A percentile compares a stretch with the other conserved stretches of the same genome.
phyloP scores from a whole-genome alignment of 2,888 invertebrate genomes.

The Drosophila paranaensis region DNA sequence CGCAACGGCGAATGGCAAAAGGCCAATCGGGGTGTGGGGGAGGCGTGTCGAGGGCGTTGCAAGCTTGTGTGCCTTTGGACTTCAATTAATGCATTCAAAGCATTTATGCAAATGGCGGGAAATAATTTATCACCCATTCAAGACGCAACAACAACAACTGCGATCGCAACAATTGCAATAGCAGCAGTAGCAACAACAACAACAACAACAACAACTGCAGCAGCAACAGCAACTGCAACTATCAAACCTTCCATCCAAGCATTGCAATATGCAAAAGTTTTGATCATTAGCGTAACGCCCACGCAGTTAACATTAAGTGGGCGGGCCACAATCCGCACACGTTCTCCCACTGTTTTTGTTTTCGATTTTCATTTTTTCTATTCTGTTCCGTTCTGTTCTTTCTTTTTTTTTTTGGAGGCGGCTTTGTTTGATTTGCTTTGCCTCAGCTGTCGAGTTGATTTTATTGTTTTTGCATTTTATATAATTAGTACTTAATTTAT shows the following conservation, averaged over 20 bases:
- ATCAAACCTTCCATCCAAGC: constrained; percentile 71
- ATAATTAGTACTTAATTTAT: constrained; percentile 79
- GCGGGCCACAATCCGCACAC: constrained; percentile 63
- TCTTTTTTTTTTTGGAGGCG: constrained; percentile 50
- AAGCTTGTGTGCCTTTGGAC: constrained; percentile 70
- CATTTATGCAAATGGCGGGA: constrained; percentile 83
- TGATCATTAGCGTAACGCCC: constrained; percentile 74
- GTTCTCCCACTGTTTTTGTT: constrained; percentile 42
- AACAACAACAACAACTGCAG: constrained; percentile 29
- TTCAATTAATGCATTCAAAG: constrained; percentile 82
- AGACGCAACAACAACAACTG: constrained; percentile 63
- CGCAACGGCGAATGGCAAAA: constrained; percentile 50
- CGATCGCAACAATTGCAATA: constrained; percentile 43
- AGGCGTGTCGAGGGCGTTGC: constrained; percentile 65
- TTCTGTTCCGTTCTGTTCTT: constrained; percentile 4
- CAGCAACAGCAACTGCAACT: constrained; percentile 43
- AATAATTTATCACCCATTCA: constrained; percentile 83
- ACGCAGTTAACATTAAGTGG: constrained; percentile 68
- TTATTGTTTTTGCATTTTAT: constrained; percentile 68
- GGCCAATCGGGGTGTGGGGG: constrained; percentile 42
- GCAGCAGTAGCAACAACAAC: constrained; percentile 29
- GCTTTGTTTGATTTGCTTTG: constrained; percentile 70
- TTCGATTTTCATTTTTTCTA: constrained; percentile 18
- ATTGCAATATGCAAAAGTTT: constrained; percentile 65
- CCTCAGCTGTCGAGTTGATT: constrained; percentile 55